These are phyloP conservation scores for Basileuterus tristriatus DNA, from an alignment of 2,797 vertebrate species.

Conservation along the genomic window DNA sequence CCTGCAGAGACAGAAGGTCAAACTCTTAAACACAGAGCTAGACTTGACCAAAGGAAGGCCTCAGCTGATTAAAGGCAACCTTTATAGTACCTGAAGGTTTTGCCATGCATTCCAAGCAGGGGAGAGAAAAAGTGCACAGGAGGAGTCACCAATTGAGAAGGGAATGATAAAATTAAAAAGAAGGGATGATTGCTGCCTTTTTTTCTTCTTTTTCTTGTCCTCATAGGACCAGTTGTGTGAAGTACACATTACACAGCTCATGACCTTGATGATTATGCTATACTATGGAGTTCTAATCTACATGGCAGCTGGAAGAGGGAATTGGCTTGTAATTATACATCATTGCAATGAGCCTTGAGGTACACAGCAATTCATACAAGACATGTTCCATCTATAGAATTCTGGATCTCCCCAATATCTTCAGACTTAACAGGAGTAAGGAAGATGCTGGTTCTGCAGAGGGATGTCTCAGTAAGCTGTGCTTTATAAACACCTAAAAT, in stretches of 20 bases:
- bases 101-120: not conserved
- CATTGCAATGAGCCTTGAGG: not conserved
- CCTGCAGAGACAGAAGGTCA: not conserved
- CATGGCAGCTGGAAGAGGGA: not conserved
- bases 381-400: not conserved
- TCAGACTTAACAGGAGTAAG: not conserved
- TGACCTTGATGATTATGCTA: not conserved
- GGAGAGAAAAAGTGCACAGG: rapidly evolving
- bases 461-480: not conserved
- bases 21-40: not conserved
- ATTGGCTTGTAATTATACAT: not conserved
- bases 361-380: not conserved
- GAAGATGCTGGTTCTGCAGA: not conserved
- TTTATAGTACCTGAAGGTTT: not conserved
- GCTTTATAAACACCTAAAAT: not conserved
- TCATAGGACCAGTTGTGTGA: too few species aligned
- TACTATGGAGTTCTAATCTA: not conserved
- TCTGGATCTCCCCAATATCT: not conserved
- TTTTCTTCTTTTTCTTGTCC: not conserved
- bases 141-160: not conserved
- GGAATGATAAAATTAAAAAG: not conserved
- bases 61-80: not conserved
- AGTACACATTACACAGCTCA: not conserved
- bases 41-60: not conserved
- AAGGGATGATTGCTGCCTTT: not conserved